Percentiles rank a stretch among this genome's conserved stretches.
Evolutionary conservation across 2,888 invertebrate genomes (phyloP).

Genomic region (Coecobrya sp.): DNA sequence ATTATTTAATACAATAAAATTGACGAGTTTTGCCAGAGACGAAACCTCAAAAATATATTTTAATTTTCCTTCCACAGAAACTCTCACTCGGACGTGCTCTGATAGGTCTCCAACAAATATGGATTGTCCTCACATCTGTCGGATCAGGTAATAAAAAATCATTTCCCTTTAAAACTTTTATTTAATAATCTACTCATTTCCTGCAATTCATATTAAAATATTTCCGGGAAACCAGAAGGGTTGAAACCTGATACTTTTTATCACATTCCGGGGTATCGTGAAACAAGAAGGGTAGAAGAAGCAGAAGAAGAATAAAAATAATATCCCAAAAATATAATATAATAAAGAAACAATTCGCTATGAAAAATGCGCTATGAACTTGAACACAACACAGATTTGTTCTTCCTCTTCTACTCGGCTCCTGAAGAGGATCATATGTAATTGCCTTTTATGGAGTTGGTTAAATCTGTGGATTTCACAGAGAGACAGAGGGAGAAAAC

Average conservation of each 20-base stretch:
- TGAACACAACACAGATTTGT: slow-evolving; percentile 45
- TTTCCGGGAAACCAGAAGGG: slow-evolving; percentile 31
- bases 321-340: not conserved
- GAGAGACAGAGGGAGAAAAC: not conserved
- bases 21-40: not conserved
- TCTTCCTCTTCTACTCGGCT: too few relatives aligned
- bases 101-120: slow-evolving; percentile 85
- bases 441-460: slow-evolving; percentile 74
- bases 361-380: slow-evolving; percentile 66
- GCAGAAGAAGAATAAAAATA: not conserved
- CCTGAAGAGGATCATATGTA: slow-evolving; percentile 74
- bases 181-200: slow-evolving; percentile 29
- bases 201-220: not conserved
- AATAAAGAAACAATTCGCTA: slow-evolving; percentile 46
- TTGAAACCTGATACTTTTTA: slow-evolving; percentile 11
- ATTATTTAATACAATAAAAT: not conserved
- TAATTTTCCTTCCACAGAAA: slow-evolving; percentile 81
- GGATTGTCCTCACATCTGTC: slow-evolving; percentile 85
- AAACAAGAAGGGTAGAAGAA: slow-evolving; percentile 44
- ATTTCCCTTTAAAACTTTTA: not conserved
- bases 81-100: slow-evolving; percentile 74
- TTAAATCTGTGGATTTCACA: slow-evolving; percentile 78
- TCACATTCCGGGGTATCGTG: slow-evolving; percentile 55
- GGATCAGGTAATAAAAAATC: slow-evolving; percentile 82
- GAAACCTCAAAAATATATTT: slow-evolving; percentile 39